phyloP scores from a whole-genome alignment of 2,888 invertebrate genomes.

The Cecidostiba fungosa region DNA sequence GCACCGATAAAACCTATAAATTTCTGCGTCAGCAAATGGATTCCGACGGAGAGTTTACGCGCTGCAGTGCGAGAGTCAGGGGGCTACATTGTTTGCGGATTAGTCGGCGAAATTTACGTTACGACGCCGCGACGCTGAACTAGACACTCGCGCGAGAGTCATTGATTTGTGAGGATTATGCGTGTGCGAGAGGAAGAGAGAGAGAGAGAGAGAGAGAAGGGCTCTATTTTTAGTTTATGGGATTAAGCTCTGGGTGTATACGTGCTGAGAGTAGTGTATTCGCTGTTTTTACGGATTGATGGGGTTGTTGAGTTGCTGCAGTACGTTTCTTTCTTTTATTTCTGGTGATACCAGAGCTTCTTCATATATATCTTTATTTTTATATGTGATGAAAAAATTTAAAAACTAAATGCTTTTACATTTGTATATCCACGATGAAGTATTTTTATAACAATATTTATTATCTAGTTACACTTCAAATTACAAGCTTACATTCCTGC shows the following conservation, averaged over 20 bases:
- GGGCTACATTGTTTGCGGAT: slow-evolving; percentile 48
- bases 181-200: background rate
- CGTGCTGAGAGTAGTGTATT: background rate
- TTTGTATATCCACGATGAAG: too few relatives aligned
- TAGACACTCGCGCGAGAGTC: background rate
- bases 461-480: too few relatives aligned
- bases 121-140: slow-evolving; percentile 16
- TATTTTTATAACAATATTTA: too few relatives aligned
- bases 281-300: background rate
- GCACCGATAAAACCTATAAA: slow-evolving; percentile 50
- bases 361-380: too few relatives aligned
- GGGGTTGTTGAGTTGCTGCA: background rate
- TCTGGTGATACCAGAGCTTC: too few relatives aligned
- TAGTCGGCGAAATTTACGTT: slow-evolving; percentile 43
- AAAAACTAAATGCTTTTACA: too few relatives aligned
- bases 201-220: background rate
- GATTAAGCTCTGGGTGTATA: background rate
- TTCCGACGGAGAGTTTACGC: background rate
- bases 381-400: too few relatives aligned
- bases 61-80: background rate
- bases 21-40: slow-evolving; percentile 19
- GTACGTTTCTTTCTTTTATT: background rate
- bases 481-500: too few relatives aligned
- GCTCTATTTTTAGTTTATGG: slow-evolving; percentile 4
- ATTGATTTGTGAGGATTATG: slow-evolving; percentile 36